Conservation (phyloP, 1,140 invertebrate species). For the Brachionus calyciflorus region DNA sequence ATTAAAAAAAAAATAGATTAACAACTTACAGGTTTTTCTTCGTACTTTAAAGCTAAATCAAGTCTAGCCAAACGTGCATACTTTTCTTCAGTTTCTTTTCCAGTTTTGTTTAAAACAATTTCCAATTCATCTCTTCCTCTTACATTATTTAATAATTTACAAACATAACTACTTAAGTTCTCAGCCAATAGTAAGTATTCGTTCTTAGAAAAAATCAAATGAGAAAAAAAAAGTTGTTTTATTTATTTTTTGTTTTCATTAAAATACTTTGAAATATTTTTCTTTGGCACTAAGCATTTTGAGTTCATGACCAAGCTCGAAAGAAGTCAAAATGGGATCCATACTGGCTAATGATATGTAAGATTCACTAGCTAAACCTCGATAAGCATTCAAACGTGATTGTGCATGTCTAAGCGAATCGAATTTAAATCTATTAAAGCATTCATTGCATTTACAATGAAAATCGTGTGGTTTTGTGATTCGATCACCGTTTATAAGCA, state of each 20-base stretch:
- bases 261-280: constrained; percentile 44
- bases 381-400: constrained; percentile 58
- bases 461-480: constrained; percentile 65
- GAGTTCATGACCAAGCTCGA: constrained; percentile 66
- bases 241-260: constrained; percentile 42
- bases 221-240: background rate
- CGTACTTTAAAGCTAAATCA: constrained; percentile 57
- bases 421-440: constrained; percentile 61
- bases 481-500: constrained; percentile 57
- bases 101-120: constrained; percentile 55
- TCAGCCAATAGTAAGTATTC: constrained; percentile 64
- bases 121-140: constrained; percentile 58
- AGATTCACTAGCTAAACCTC: constrained; percentile 59
- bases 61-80: constrained; percentile 57
- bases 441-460: constrained; percentile 65
- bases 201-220: constrained; percentile 50
- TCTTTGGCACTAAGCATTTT: constrained; percentile 47
- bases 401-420: constrained; percentile 53
- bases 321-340: constrained; percentile 69
- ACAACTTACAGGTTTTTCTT: constrained; percentile 52
- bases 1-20: background rate
- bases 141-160: constrained; percentile 57
- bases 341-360: constrained; percentile 68
- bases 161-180: constrained; percentile 62
- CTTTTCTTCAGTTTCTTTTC: constrained; percentile 52